Conservation (phyloP, 2,113 vertebrate species). For the Corapipo altera region DNA sequence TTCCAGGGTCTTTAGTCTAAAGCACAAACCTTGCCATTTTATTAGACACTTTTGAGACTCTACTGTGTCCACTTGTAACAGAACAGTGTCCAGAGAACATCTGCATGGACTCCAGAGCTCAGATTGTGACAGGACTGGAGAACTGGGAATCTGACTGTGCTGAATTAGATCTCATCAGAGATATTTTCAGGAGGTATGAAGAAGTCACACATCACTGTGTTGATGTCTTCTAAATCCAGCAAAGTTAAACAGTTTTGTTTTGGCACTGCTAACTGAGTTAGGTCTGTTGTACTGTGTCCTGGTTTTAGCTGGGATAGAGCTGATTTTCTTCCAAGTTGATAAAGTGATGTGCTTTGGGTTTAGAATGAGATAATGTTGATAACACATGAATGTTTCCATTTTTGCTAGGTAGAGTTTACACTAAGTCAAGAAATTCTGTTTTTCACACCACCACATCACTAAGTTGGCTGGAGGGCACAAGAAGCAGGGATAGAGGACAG, state of each 20-base stretch:
- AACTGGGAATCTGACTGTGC: neutral
- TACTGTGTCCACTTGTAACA: neutral
- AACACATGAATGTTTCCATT: neutral
- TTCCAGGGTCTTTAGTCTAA: neutral
- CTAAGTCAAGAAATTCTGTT: neutral
- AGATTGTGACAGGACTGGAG: neutral
- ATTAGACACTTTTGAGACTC: neutral
- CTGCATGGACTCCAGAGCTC: rapidly evolving
- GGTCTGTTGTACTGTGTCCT: neutral
- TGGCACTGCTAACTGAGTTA: neutral
- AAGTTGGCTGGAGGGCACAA: neutral
- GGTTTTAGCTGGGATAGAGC: neutral
- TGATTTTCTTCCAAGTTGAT: neutral
- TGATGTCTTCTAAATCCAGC: neutral
- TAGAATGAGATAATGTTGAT: neutral
- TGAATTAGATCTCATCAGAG: neutral
- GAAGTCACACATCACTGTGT: neutral
- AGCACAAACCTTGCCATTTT: neutral
- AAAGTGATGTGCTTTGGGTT: neutral
- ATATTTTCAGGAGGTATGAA: neutral
- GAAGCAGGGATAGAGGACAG: neutral
- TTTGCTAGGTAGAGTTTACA: neutral
- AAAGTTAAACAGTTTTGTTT: neutral
- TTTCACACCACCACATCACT: neutral
- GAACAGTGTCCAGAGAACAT: neutral